Conservation (phyloP, 2,888 invertebrate genomes). For the Idaea dimidiata region DNA sequence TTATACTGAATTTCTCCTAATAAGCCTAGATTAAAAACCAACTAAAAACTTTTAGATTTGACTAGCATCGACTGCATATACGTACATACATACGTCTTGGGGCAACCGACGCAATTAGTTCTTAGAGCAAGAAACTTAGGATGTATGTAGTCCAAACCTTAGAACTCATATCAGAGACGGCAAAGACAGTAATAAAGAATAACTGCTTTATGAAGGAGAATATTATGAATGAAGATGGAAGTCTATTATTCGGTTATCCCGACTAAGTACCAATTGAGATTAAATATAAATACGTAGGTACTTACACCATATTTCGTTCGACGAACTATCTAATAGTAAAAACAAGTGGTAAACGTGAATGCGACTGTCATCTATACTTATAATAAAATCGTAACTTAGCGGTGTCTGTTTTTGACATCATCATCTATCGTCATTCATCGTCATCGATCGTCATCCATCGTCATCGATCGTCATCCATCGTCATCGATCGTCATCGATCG, state of each 20-base stretch:
- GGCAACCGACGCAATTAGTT: neutral
- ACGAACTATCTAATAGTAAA: too few species aligned
- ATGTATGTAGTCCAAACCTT: neutral
- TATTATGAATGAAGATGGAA: neutral
- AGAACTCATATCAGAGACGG: conserved; percentile 23
- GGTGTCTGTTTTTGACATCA: too few species aligned
- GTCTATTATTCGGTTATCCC: neutral
- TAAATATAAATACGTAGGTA: neutral
- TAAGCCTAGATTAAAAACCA: neutral
- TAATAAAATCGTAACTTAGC: too few species aligned
- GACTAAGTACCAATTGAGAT: neutral
- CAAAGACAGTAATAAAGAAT: neutral
- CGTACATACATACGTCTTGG: too few species aligned
- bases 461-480: too few species aligned
- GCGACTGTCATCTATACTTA: too few species aligned
- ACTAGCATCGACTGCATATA: neutral
- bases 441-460: too few species aligned
- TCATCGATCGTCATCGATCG: too few species aligned
- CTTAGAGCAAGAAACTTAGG: neutral
- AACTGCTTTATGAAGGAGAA: neutral
- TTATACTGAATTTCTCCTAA: neutral
- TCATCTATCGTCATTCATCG: too few species aligned
- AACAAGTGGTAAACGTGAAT: too few species aligned
- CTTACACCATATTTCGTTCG: too few species aligned
- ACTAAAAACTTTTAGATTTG: neutral